Base-by-base conservation (phyloP, 1,140 invertebrate species). In the Eurosta solidaginis region DNA sequence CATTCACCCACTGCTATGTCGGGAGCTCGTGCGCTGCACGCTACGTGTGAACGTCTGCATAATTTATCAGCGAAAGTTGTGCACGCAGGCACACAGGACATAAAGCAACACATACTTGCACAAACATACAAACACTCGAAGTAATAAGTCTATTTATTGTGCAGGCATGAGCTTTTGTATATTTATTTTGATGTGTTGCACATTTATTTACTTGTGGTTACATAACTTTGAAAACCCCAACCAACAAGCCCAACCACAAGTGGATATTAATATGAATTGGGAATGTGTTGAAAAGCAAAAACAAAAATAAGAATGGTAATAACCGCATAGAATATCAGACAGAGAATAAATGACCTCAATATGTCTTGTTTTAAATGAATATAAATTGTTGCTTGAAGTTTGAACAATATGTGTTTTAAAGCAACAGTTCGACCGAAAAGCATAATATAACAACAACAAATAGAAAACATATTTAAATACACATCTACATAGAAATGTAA, bases 61-160 rank as follows among this genome's bases (percentile, higher is more conserved):
- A 68, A 68, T 68, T 68, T 68, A 68, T 68, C 59, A 68, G 59
- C n/a, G 59, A 68, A 68, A 68, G 59, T 68, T 68, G 59, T 29
- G 20, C 20, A 14, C 33, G 40, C 33, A 17, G 33, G 59, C 59
- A 40, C 59, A 68, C 36, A 14, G 36, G 33, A 68, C 33, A 17
- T 6, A 17, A 1, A 40, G 33, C 59, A n/a, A 20, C 36, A 36
- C 14, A n/a, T 20, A 20, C 49, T 7, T n/a, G 27, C 22, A 22
- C 6, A 27, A 10, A 52, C 22, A 22, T 12, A 52, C 17, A 27
- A 10, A 52, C 22, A 25, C 12, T 25, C 22, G 6, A 29, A 40
- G 3, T 36, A 36, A 40, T 52, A 52, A 22, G 1, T 9, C 12
- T 9, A 52, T 9, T 25, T 27, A 52, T n/a, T n/a, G n/a, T n/a